Percentiles rank a stretch among this genome's conserved stretches.
These are phyloP conservation scores for Prenolepis imparis DNA, from an alignment of 2,888 invertebrate genomes.

Conservation along the genomic window DNA sequence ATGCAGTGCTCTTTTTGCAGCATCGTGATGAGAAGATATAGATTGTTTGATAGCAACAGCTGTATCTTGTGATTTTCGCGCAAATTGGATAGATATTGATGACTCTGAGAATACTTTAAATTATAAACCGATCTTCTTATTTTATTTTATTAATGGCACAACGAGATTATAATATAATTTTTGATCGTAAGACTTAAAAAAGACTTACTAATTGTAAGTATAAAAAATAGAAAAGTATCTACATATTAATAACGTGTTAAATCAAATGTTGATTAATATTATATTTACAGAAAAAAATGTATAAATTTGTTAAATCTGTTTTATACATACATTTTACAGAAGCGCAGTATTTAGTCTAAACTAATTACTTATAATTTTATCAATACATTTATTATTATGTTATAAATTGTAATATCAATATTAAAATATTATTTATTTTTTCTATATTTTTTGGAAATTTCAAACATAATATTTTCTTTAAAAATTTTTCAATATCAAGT, in stretches of 20 bases:
- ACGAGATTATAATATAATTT: neutral
- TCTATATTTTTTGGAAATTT: neutral
- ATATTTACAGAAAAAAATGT: neutral
- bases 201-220: neutral
- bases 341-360: neutral
- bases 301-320: neutral
- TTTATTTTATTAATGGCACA: neutral
- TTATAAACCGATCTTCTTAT: neutral
- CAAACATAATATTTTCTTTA: neutral
- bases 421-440: neutral
- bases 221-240: neutral
- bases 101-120: neutral
- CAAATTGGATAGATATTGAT: constrained; percentile 12
- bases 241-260: neutral
- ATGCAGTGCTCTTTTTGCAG: neutral
- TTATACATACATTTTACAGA: neutral
- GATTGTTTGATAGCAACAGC: constrained; percentile 6
- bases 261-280: neutral
- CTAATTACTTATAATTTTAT: neutral
- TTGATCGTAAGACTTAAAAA: neutral
- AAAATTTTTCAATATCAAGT: neutral
- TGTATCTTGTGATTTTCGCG: constrained; percentile 13
- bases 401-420: neutral
- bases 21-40: constrained; percentile 23
- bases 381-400: neutral